These are phyloP conservation scores for Eulemur macaco DNA, from an alignment of 2,113 vertebrate genomes.

Conservation along the genomic window DNA sequence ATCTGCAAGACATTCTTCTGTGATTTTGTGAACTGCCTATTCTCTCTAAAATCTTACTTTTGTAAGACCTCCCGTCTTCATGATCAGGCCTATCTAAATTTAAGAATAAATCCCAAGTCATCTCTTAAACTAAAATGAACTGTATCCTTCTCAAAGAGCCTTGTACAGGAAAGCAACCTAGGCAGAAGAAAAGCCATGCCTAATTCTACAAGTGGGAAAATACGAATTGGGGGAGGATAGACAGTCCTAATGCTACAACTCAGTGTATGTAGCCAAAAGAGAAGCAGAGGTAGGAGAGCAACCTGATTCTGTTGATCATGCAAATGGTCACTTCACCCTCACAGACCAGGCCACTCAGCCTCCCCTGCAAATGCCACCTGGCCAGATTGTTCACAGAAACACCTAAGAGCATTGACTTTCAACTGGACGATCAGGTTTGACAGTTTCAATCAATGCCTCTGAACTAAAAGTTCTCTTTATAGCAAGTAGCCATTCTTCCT, in stretches of 20 bases:
- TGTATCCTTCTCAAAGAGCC: slow-evolving; percentile 23
- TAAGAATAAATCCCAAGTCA: background rate
- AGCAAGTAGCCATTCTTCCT: background rate
- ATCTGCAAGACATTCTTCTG: background rate
- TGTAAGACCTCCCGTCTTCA: background rate
- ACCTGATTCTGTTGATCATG: background rate
- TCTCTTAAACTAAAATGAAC: background rate
- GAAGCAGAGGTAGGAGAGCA: background rate
- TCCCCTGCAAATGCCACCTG: background rate
- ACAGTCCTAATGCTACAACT: background rate
- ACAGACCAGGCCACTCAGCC: background rate
- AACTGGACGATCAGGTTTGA: background rate
- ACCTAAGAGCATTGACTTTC: background rate
- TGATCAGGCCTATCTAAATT: background rate
- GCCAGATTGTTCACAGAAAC: background rate
- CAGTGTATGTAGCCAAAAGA: background rate
- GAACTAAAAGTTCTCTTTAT: background rate
- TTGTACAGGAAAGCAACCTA: background rate
- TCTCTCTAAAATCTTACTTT: background rate
- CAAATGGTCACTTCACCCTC: background rate
- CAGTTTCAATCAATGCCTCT: background rate
- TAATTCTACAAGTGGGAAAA: background rate
- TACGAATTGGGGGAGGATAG: background rate
- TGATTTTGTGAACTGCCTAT: background rate
- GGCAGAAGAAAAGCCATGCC: background rate